Evolutionary conservation across 1,140 invertebrate species (phyloP).

Genomic region (Bombus vancouverensis): DNA sequence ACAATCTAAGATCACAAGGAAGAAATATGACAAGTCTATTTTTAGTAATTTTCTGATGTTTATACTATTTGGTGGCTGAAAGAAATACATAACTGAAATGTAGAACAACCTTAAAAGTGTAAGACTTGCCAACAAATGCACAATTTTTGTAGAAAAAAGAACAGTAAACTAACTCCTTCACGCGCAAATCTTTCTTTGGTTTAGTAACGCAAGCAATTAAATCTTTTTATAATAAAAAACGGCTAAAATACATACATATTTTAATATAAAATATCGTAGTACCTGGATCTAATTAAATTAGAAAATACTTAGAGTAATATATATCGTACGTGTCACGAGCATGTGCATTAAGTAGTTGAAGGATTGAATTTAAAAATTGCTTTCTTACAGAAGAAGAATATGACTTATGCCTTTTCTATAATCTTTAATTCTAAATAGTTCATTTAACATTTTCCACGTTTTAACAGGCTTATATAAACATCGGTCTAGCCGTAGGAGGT

Average conservation of each 20-base stretch:
- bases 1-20: background rate
- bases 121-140: too few species aligned
- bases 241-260: background rate
- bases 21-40: background rate
- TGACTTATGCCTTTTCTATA: too few species aligned
- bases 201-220: background rate
- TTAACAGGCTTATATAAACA: constrained; percentile 88
- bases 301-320: too few species aligned
- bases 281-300: too few species aligned
- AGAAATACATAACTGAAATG: background rate
- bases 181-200: too few species aligned
- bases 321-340: too few species aligned
- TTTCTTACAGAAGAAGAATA: background rate
- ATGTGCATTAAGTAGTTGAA: background rate
- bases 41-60: background rate
- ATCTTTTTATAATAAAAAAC: background rate
- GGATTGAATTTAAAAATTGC: background rate
- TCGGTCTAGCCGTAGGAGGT: constrained; percentile 90
- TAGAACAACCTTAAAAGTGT: too few species aligned
- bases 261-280: too few species aligned
- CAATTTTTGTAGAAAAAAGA: too few species aligned
- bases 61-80: background rate
- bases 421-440: background rate
- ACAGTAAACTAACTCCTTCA: too few species aligned
- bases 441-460: background rate